Percentiles rank a stretch among this genome's conserved stretches.
Evolutionary conservation across 1,140 invertebrate genomes (phyloP).

Genomic region (Apis laboriosa): DNA sequence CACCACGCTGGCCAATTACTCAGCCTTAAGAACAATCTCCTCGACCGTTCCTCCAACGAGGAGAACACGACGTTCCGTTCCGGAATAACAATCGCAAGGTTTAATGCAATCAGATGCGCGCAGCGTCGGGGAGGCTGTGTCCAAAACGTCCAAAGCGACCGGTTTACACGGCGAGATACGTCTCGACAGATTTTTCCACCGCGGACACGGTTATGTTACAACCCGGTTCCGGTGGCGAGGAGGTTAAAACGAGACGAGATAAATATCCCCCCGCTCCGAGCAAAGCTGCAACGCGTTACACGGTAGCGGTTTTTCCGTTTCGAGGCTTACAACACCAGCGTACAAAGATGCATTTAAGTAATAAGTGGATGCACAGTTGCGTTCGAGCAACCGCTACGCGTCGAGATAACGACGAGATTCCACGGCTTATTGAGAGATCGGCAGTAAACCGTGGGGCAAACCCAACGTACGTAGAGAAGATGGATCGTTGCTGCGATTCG

Average conservation of each 20-base stretch:
- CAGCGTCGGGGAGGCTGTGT: neutral
- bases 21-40: neutral
- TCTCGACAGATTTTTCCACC: constrained; percentile 7
- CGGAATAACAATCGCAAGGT: constrained; percentile 29
- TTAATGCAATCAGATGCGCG: constrained; percentile 30
- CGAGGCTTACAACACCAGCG: neutral
- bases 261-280: constrained; percentile 23
- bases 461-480: neutral
- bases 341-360: constrained; percentile 35
- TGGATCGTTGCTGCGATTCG: constrained; percentile 8
- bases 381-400: neutral
- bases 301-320: constrained; percentile 50
- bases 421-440: constrained; percentile 64
- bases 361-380: neutral
- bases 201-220: constrained; percentile 28
- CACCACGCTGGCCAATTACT: neutral
- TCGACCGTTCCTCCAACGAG: neutral
- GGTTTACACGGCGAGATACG: constrained; percentile 4
- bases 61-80: neutral
- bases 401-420: constrained; percentile 56
- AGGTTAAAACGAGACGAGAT: constrained; percentile 34
- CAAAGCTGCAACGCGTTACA: constrained; percentile 61
- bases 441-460: constrained; percentile 38
- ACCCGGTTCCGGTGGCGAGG: neutral
- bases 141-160: constrained; percentile 24